These are phyloP conservation scores for Mythimna vitellina DNA, from an alignment of 2,888 invertebrate species.

Conservation along the genomic window DNA sequence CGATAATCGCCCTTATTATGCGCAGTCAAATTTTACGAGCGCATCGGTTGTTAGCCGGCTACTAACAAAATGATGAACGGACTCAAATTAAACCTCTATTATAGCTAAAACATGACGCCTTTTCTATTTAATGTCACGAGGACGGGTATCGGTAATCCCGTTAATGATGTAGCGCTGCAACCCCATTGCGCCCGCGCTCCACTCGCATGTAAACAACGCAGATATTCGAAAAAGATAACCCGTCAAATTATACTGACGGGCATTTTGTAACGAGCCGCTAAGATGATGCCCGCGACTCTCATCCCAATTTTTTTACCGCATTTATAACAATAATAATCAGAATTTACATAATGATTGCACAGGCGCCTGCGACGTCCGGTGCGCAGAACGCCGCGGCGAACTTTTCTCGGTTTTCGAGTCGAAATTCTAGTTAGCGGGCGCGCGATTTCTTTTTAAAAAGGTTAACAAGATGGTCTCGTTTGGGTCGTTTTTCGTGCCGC, in stretches of 20 bases:
- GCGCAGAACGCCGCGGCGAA: conserved; percentile 76
- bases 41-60: conserved; percentile 84
- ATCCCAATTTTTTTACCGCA: conserved; percentile 76
- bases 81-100: conserved; percentile 84
- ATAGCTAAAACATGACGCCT: conserved; percentile 76
- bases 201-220: conserved; percentile 67
- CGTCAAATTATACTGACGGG: conserved; percentile 78
- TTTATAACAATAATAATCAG: conserved; percentile 79
- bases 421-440: conserved; percentile 89
- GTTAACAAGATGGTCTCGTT: conserved; percentile 90
- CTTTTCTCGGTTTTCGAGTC: conserved; percentile 89
- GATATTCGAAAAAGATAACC: conserved; percentile 72
- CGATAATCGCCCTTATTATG: conserved; percentile 88
- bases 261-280: conserved; percentile 77
- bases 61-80: conserved; percentile 84
- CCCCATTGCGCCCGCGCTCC: conserved; percentile 62
- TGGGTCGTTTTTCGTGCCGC: conserved; percentile 89
- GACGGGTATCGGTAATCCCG: conserved; percentile 75
- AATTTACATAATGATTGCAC: conserved; percentile 88
- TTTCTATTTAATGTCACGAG: conserved; percentile 79
- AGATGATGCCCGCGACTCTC: conserved; percentile 75
- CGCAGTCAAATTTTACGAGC: conserved; percentile 90
- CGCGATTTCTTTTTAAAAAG: conserved; percentile 90
- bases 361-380: conserved; percentile 86
- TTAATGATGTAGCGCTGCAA: conserved; percentile 73